Base-by-base conservation (phyloP, 2,113 vertebrate species). In the Psilopogon haemacephalus region DNA sequence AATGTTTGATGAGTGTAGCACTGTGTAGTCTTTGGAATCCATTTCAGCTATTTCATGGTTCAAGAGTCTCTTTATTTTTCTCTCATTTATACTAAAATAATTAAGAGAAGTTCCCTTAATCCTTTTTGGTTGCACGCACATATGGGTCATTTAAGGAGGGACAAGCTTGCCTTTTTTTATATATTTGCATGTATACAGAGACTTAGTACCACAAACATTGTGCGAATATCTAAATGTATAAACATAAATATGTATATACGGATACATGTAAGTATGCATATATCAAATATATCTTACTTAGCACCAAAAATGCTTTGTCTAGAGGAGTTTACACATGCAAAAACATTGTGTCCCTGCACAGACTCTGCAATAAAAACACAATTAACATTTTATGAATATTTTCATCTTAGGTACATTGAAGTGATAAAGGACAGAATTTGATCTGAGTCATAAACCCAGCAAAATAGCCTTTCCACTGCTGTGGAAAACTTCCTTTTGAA, bases 381-480 rank as follows among this genome's bases (percentile, higher is more conserved):
- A 95, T 95, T 91, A 93, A 91, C 86, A 90, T 95, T 75, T 90
- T 65, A 95, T 93, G 9, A 92, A 93, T 92, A 88, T 90, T 89
- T 96, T 93, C 80, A 67, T 93, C 62, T 90, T 86, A 93, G 73
- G 73, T 90, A 90, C 84, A 89, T 72, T 62, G 54, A 90, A 78
- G 37, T 86, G 58, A 93, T 92, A 91, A 95, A 90, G 55, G 40
- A 81, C 40, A 69, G 85, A 91, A 84, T 92, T 92, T 86, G 70
- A 93, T 95, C 55, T 81, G 92, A 90, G 84, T 71, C 80, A 90
- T 94, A 96, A 96, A 96, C 74, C 55, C 38, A 62, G 77, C 63
- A 90, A 96, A 88, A 92, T 55, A 90, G 55, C 67, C 86, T 90
- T 88, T 86, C 73, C 15, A 52, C 32, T 87, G 59, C 70, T 87